Conservation (phyloP, 2,888 invertebrate species). For the Trissolcus brochymenae region DNA sequence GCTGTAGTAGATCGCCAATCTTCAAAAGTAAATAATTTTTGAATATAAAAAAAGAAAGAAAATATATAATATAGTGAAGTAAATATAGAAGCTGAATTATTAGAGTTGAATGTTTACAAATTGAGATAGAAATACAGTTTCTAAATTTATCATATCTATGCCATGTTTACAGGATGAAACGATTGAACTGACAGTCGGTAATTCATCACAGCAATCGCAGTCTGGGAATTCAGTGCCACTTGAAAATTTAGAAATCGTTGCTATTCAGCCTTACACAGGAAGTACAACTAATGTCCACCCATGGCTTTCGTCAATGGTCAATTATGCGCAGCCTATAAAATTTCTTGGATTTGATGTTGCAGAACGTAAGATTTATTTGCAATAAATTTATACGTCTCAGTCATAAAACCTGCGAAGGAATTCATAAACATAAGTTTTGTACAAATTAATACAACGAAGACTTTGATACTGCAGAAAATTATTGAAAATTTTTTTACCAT, state of each 20-base stretch:
- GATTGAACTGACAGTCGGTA: slow-evolving; percentile 72
- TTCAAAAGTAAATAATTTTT: slow-evolving; percentile 64
- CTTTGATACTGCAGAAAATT: too few species aligned
- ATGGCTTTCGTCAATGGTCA: slow-evolving; percentile 98
- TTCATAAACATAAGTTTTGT: too few species aligned
- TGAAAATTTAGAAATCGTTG: slow-evolving; percentile 77
- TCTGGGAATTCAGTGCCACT: slow-evolving; percentile 79
- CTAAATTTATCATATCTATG: background rate
- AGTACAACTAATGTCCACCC: slow-evolving; percentile 99
- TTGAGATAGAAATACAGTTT: background rate
- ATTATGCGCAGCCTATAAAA: slow-evolving; percentile 99
- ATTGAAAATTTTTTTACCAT: too few species aligned
- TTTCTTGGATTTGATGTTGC: slow-evolving; percentile 98
- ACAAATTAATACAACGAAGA: too few species aligned
- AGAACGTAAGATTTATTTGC: slow-evolving; percentile 83
- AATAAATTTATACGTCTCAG: background rate
- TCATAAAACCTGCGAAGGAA: too few species aligned
- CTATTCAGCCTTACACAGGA: slow-evolving; percentile 91
- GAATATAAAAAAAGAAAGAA: background rate
- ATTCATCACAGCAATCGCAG: slow-evolving; percentile 77
- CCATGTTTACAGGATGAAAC: slow-evolving; percentile 58
- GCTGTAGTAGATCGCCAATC: slow-evolving; percentile 71
- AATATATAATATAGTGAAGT: background rate
- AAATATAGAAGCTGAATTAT: background rate
- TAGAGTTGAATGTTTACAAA: background rate